These are phyloP conservation scores for Trididemnum clinides DNA, from an alignment of 23 tunicate genomes.

Conservation along the genomic window DNA sequence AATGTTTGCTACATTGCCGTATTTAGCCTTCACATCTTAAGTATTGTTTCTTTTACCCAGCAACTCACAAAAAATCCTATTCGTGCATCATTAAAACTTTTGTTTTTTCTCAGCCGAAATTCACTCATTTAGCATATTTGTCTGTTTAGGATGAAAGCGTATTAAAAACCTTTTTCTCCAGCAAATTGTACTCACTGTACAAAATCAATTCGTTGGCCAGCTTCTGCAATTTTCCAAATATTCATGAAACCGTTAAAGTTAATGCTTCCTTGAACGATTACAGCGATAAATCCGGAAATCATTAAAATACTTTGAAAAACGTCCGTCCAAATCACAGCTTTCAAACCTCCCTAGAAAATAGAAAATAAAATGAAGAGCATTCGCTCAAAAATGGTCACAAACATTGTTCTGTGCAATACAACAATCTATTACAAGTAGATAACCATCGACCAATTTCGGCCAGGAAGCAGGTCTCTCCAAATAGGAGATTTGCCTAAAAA, in stretches of 20 bases:
- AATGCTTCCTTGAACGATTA: constrained; percentile 85
- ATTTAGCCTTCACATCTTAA: too few relatives aligned
- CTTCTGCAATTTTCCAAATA: constrained; percentile 70
- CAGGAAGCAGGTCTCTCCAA: too few relatives aligned
- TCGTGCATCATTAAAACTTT: too few relatives aligned
- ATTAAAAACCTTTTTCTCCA: not conserved
- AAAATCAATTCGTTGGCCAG: constrained; percentile 83
- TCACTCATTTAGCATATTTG: not conserved
- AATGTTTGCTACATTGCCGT: too few relatives aligned
- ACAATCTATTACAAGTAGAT: too few relatives aligned
- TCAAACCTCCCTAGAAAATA: constrained; percentile 82
- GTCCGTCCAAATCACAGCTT: constrained; percentile 96
- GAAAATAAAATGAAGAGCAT: not conserved
- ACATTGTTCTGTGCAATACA: too few relatives aligned
- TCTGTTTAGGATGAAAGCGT: not conserved
- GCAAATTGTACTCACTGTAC: constrained; percentile 46
- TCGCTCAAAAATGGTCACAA: not conserved
- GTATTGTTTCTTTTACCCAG: too few relatives aligned
- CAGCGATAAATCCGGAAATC: constrained; percentile 84
- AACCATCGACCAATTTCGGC: too few relatives aligned
- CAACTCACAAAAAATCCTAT: too few relatives aligned
- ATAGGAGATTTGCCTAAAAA: too few relatives aligned
- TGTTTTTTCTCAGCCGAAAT: too few relatives aligned
- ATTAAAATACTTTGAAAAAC: constrained; percentile 81
- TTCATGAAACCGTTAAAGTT: constrained; percentile 79